Percentiles rank a stretch among this genome's conserved stretches.
phyloP scores from a whole-genome alignment of 2,797 vertebrate species.

The Triplophysa bombifrons region DNA sequence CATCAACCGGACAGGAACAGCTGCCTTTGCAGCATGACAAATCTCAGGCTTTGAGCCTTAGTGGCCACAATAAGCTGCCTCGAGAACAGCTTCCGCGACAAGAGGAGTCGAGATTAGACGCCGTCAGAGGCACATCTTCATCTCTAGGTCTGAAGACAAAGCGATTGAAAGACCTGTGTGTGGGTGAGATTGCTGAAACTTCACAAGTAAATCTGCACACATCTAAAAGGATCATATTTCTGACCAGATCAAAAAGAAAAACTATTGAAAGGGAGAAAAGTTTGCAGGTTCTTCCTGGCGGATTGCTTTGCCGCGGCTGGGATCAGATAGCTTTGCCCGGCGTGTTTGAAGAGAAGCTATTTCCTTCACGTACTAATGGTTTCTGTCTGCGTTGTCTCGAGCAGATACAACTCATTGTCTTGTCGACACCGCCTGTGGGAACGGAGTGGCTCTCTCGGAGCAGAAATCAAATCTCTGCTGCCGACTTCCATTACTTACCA shows the following conservation, averaged over 20 bases:
- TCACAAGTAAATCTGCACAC: slow-evolving; percentile 23
- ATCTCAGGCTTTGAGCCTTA: slow-evolving; percentile 32
- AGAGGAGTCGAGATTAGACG: slow-evolving; percentile 12
- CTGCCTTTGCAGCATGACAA: slow-evolving; percentile 25
- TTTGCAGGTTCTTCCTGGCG: slow-evolving; percentile 11
- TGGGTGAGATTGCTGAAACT: not conserved
- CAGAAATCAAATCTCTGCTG: slow-evolving; percentile 20
- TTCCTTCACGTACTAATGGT: slow-evolving; percentile 19
- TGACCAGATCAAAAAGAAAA: slow-evolving; percentile 8
- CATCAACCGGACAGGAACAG: slow-evolving; percentile 1
- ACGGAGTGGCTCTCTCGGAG: not conserved
- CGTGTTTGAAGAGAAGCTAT: not conserved
- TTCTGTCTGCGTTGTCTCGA: slow-evolving; percentile 16
- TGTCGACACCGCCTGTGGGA: slow-evolving; percentile 10
- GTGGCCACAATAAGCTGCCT: slow-evolving; percentile 1
- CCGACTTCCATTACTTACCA: slow-evolving; percentile 22
- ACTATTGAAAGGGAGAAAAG: slow-evolving; percentile 10
- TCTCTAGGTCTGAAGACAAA: slow-evolving; percentile 32
- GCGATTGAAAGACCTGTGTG: not conserved
- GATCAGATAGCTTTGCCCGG: slow-evolving; percentile 32
- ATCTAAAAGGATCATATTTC: slow-evolving; percentile 21
- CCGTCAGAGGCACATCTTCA: slow-evolving; percentile 51
- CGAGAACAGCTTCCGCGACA: slow-evolving; percentile 14
- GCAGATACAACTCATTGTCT: slow-evolving; percentile 19
- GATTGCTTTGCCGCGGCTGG: not conserved